These are phyloP conservation scores for Cryptus armator DNA, from an alignment of 2,888 invertebrate genomes.

Conservation along the genomic window DNA sequence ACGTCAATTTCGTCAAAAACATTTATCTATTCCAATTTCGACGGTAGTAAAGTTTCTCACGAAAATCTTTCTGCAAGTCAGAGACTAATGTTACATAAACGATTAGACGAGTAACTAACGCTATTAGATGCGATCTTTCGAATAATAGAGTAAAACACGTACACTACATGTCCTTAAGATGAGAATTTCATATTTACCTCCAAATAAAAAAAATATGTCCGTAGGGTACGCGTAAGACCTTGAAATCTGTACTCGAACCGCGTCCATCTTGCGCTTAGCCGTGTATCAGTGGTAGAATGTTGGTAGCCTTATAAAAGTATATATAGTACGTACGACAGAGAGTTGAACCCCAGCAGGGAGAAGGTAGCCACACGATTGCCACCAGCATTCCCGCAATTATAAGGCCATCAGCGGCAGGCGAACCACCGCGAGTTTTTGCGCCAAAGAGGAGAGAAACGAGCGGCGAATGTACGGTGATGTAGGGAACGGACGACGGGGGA, in stretches of 20 bases:
- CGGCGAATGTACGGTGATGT: constrained; percentile 57
- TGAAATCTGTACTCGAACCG: constrained; percentile 27
- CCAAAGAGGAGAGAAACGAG: constrained; percentile 69
- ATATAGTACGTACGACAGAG: constrained; percentile 45
- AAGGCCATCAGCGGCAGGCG: constrained; percentile 79
- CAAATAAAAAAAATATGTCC: constrained; percentile 1
- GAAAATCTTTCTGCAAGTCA: not conserved
- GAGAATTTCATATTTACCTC: constrained; percentile 2
- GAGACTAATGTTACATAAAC: not conserved
- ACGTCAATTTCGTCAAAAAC: too few species aligned
- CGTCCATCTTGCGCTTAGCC: constrained; percentile 48
- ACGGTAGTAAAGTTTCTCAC: not conserved
- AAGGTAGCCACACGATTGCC: constrained; percentile 65
- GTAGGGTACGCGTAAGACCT: constrained; percentile 7
- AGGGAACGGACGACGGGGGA: constrained; percentile 60
- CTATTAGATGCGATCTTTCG: not conserved
- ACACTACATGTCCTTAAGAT: not conserved
- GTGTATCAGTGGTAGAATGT: constrained; percentile 40
- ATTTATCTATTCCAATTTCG: too few species aligned
- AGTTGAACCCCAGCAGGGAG: constrained; percentile 40
- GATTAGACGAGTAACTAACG: not conserved
- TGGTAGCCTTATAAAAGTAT: constrained; percentile 38
- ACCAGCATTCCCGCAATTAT: constrained; percentile 77
- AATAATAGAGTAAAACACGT: not conserved
- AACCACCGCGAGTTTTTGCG: constrained; percentile 76